phyloP scores from a whole-genome alignment of 2,797 vertebrate genomes.

The Macropodus opercularis region DNA sequence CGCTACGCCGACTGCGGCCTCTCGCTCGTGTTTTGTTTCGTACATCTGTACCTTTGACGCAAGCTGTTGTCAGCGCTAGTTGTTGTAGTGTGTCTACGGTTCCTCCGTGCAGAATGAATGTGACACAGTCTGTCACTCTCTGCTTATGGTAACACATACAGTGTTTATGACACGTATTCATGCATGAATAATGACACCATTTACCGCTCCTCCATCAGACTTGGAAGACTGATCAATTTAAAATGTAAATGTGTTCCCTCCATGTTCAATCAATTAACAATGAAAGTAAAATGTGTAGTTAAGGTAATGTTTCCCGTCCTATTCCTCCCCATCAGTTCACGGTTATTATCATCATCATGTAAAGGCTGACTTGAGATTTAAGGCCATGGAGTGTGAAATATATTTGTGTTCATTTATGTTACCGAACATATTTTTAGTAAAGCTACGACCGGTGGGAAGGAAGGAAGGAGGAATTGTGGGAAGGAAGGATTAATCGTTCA shows the following conservation, averaged over 20 bases:
- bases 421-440: no score
- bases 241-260: slow-evolving; percentile 66
- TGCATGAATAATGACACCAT: slow-evolving; percentile 62
- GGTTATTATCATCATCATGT: slow-evolving; percentile 34
- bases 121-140: slow-evolving; percentile 53
- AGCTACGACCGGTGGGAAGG: slow-evolving; percentile 1
- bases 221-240: slow-evolving; percentile 68
- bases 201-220: slow-evolving; percentile 60
- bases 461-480: not conserved
- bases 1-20: not conserved
- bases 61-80: slow-evolving; percentile 25
- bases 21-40: slow-evolving; percentile 12
- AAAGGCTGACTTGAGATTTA: slow-evolving; percentile 28
- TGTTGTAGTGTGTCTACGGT: slow-evolving; percentile 13
- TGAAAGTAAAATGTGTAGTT: slow-evolving; percentile 48
- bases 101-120: slow-evolving; percentile 38
- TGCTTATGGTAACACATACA: slow-evolving; percentile 40
- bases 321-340: slow-evolving; percentile 23
- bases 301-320: slow-evolving; percentile 43
- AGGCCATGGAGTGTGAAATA: slow-evolving; percentile 23
- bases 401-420: slow-evolving; percentile 8
- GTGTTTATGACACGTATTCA: slow-evolving; percentile 55
- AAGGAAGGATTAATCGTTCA: slow-evolving; percentile 1
- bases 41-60: slow-evolving; percentile 17
- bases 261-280: slow-evolving; percentile 63